These are phyloP conservation scores for Vimba vimba DNA, from an alignment of 2,113 vertebrate genomes.

Conservation along the genomic window DNA sequence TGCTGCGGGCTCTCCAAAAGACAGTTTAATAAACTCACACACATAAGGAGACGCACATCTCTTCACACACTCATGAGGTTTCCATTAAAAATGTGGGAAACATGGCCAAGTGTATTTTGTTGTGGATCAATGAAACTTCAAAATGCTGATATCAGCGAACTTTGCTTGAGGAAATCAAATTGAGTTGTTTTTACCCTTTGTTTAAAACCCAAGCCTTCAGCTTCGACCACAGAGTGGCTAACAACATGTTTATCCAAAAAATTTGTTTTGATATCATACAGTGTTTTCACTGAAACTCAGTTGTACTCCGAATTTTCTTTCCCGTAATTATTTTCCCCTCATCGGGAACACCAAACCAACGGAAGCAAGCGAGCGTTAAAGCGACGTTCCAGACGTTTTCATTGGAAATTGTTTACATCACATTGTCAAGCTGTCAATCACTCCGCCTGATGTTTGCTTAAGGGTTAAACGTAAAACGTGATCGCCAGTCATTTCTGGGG, in stretches of 20 bases:
- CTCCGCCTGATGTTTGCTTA: background rate
- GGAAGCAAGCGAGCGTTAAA: background rate
- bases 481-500: slow-evolving; percentile 14
- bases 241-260: slow-evolving; percentile 5
- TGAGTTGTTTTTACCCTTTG: background rate
- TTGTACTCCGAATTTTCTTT: slow-evolving; percentile 6
- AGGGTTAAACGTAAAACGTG: slow-evolving; percentile 9
- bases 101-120: background rate
- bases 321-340: slow-evolving; percentile 5
- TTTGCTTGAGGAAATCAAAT: slow-evolving; percentile 16
- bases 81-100: slow-evolving; percentile 14
- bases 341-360: background rate
- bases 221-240: background rate
- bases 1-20: background rate
- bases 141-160: background rate
- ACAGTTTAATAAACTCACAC: slow-evolving; percentile 15
- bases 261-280: background rate
- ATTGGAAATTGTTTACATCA: slow-evolving; percentile 38
- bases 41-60: background rate
- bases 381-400: background rate
- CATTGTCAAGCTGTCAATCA: slow-evolving; percentile 36
- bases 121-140: background rate
- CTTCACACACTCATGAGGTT: background rate
- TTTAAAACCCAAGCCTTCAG: background rate
- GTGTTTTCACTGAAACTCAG: background rate